Conservation (phyloP, 2,797 vertebrate genomes). For the Myotis daubentonii region DNA sequence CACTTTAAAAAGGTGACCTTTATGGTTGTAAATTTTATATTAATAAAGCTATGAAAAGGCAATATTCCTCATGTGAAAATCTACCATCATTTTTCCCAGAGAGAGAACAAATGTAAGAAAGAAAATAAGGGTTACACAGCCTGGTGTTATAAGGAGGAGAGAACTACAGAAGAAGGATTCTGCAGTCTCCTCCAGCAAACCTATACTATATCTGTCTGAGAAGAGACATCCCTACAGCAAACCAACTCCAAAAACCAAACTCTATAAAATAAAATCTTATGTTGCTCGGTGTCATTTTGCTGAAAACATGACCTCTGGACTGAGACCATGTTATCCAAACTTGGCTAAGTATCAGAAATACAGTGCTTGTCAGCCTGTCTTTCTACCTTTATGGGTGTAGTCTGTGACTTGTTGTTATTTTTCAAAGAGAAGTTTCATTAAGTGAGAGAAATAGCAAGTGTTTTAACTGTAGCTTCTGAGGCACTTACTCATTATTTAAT, state of each 20-base stretch:
- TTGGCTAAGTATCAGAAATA: background rate
- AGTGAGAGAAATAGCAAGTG: background rate
- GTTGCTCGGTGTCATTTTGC: background rate
- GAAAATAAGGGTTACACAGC: slow-evolving; percentile 14
- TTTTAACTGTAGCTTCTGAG: slow-evolving; percentile 30
- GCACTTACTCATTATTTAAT: background rate
- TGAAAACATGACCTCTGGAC: slow-evolving; percentile 13
- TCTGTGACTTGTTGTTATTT: background rate
- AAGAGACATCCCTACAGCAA: background rate
- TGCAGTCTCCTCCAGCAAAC: background rate
- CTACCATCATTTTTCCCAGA: background rate
- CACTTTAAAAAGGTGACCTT: slow-evolving; percentile 26
- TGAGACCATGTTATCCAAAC: background rate
- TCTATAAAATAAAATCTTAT: slow-evolving; percentile 29
- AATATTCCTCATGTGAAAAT: background rate
- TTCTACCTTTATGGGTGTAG: background rate
- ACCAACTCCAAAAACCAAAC: background rate
- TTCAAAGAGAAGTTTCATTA: background rate
- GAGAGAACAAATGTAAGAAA: slow-evolving; percentile 1
- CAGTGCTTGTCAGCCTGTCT: background rate
- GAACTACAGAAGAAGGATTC: background rate
- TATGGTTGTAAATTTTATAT: slow-evolving; percentile 18
- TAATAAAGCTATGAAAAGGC: background rate
- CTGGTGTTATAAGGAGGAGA: background rate
- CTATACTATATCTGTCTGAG: background rate